Evolutionary conservation across 1,140 invertebrate genomes (phyloP), one percentile per base, ranked within the genome.

Genomic region (Melitaea cinxia): DNA sequence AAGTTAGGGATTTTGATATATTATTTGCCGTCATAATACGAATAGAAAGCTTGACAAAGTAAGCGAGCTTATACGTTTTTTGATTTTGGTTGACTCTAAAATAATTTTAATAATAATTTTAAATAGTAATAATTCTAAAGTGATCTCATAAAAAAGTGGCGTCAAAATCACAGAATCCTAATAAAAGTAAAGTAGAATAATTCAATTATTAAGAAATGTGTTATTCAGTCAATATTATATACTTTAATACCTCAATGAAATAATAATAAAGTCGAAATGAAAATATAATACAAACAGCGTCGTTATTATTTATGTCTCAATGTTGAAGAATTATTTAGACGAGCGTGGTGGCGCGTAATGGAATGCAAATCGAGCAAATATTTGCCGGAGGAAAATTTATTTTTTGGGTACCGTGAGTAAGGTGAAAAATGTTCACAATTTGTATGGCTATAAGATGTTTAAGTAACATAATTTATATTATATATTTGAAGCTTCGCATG

Each of bases 291-390:
- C 58, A 50, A 65, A 57, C 42, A 57, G 45, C 33, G 15, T 14
- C n/a, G 50, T 63, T 67, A 71, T 64, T 67, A 69, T 69, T 60
- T 68, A 63, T 28, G 28, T 65, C 23, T 65, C 53, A 28, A 65
- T 60, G 47, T 65, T 65, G 10, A 19, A 28, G 59, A 67, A 67
- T 63, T 63, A 71, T 71, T 71, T 57, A 67, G 59, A 67, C 58
- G 50, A 54, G 64, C 54, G 63, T 59, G 64, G 68, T 69, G 56
- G 61, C 71, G 64, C 65, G 67, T 75, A 78, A 78, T 75, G 76
- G 70, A 73, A 78, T 78, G 70, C 73, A 78, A 73, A 78, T 78
- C 60, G 65, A 56, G 59, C 64, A 73, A 75, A 78, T 78, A 78
- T 78, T 78, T 75, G 64, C 50, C 39, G 35, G 14, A 37, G 35